Base-by-base conservation (phyloP, 2,113 vertebrate species). In the Crotophaga sulcirostris region DNA sequence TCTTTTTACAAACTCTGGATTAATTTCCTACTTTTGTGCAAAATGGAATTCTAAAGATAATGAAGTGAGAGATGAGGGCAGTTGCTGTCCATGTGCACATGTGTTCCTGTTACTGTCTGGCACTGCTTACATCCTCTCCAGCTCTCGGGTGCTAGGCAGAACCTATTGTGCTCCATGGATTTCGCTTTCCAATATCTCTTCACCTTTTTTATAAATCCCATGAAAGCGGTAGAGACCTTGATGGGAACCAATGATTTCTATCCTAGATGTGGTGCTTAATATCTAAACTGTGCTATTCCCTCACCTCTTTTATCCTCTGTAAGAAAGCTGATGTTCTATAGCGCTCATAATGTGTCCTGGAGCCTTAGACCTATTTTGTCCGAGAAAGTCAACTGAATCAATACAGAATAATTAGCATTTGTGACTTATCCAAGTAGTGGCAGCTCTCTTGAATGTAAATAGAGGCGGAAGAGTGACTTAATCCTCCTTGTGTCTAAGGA, bases 321-420 rank as follows among this genome's bases (percentile, higher is more conserved):
- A 15, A 89, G 74, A 56, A 87, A 87, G 62, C 28, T 91, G 89
- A 69, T 85, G 81, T 73, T 91, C 88, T 88, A 18, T 80, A 75
- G 56, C 10, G 40, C 69, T 88, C 21, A 12, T 83, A 45, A n/a
- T 16, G 34, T 86, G 64, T 88, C 75, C 79, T 47, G 40, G 56
- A 91, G 83, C 88, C 90, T 85, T 44, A 97, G 73, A 70, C 47
- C 47, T 93, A 19, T 69, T 93, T 88, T 93, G 76, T 96, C 88
- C 73, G 76, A 59, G 87, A 88, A 90, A 94, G 92, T 80, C 82
- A 84, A 56, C 56, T 7, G 64, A 89, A 89, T 91, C 89, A 63
- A 93, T 91, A 90, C 10, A 74, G 94, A 88, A 95, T 91, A 94
- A 96, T 93, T 74, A 86, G 55, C 3, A 9, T 87, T 93, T 86